Evolutionary conservation across 2,797 vertebrate species (phyloP), one percentile per base, ranked within the genome.

Genomic region (Anas flavirostris): DNA sequence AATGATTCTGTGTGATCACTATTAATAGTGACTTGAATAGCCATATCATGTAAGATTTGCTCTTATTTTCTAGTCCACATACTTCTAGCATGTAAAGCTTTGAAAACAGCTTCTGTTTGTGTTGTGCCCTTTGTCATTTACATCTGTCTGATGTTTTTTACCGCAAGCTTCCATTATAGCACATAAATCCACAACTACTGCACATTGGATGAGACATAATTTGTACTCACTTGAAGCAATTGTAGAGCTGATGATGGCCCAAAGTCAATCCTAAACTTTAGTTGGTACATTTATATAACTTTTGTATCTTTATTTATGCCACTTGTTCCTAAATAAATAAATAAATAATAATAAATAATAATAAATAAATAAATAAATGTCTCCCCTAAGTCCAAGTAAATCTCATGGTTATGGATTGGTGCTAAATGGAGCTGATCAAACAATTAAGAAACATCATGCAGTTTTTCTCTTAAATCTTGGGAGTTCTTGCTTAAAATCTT

Each of bases 361-460:
- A 86, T 66, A 94, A 83, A 46, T 84, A 46, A 86, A 78, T 93
- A 46, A 86, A 67, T 93, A 81, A 94, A 79, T 82, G 85, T 73
- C 46, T 59, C 90, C 93, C 86, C 13, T 70, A 91, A 91, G 82
- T 93, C 69, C 83, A 86, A 16, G 72, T 83, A 90, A 90, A 91
- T 88, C 69, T 94, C 62, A 43, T 41, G 88, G 80, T 63, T 90
- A 62, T 3, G 33, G 78, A 75, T 94, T 91, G 88, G 59, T 88
- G 70, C 82, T 94, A 96, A 93, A 93, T 91, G 86, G 88, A 94
- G 90, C 80, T 78, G 62, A 94, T 93, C 69, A 50, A 26, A 50
- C 48, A 50, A 15, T 50, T 50, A 50, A 50, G 58, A 90, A 90
- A 68, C 59, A 66, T 79, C 56, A 19, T 48, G 31, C 55, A 59